These are phyloP conservation scores for Daboia siamensis DNA, from an alignment of 2,113 vertebrate species.

Conservation along the genomic window DNA sequence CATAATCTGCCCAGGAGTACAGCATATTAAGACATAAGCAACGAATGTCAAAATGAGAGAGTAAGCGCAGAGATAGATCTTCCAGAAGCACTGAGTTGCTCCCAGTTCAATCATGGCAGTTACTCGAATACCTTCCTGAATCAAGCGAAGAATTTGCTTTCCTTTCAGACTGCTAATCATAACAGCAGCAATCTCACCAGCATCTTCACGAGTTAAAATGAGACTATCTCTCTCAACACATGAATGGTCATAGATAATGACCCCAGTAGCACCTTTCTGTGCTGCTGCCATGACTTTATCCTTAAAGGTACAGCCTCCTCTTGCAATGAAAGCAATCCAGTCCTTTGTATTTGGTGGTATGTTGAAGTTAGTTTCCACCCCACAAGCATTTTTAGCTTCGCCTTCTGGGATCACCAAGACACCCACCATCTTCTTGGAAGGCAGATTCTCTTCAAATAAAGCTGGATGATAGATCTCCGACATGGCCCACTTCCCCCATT, in stretches of 20 bases:
- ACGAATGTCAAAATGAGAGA: slow-evolving; percentile 16
- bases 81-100: slow-evolving; percentile 66
- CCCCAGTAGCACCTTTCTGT: slow-evolving; percentile 42
- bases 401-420: slow-evolving; percentile 35
- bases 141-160: slow-evolving; percentile 62
- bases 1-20: neutral
- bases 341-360: slow-evolving; percentile 26
- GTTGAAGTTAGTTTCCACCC: slow-evolving; percentile 38
- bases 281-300: slow-evolving; percentile 38
- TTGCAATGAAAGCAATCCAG: slow-evolving; percentile 52
- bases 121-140: slow-evolving; percentile 57
- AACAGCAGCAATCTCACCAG: slow-evolving; percentile 60
- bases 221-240: slow-evolving; percentile 17
- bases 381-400: slow-evolving; percentile 35
- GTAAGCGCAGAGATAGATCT: slow-evolving; percentile 47
- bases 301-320: slow-evolving; percentile 44
- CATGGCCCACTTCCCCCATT: slow-evolving; percentile 35
- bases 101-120: slow-evolving; percentile 70
- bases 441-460: slow-evolving; percentile 51
- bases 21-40: slow-evolving; percentile 7
- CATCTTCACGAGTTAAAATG: slow-evolving; percentile 56
- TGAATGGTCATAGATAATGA: slow-evolving; percentile 48
- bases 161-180: slow-evolving; percentile 72
- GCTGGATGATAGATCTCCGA: slow-evolving; percentile 43
- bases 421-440: slow-evolving; percentile 48